Conservation (phyloP, 2,888 invertebrate species). For the Cancer borealis region DNA sequence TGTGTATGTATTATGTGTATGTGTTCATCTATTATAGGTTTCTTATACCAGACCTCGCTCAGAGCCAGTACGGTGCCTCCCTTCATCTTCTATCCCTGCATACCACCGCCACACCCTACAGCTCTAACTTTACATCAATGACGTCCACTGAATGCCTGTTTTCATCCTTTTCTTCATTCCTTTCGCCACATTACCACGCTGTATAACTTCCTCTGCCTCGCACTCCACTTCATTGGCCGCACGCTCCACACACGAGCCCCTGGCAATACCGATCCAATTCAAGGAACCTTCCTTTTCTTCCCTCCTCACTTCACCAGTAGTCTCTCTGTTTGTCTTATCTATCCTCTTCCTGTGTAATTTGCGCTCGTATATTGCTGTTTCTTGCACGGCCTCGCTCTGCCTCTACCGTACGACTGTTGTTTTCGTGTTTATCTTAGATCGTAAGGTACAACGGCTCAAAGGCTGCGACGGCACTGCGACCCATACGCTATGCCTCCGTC, state of each 20-base stretch:
- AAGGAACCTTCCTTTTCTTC: not conserved
- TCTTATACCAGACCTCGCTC: no score
- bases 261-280: not conserved
- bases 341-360: not conserved
- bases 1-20: not conserved
- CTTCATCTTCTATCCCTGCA: not conserved
- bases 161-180: not conserved
- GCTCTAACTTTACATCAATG: not conserved
- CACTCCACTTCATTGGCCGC: not conserved
- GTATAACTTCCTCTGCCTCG: not conserved
- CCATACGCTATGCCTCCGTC: not conserved
- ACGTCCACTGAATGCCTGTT: not conserved
- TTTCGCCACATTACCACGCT: not conserved
- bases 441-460: not conserved
- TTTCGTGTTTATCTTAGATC: not conserved
- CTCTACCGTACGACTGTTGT: not conserved
- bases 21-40: not conserved
- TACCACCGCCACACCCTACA: not conserved
- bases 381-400: not conserved
- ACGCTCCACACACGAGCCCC: conserved; percentile 11
- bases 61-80: no score
- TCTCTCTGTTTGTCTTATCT: conserved; percentile 30
- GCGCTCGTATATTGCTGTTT: conserved; percentile 10
- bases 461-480: not conserved
- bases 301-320: not conserved